Conservation (phyloP, 1,140 invertebrate genomes). For the Bombus pascuorum region DNA sequence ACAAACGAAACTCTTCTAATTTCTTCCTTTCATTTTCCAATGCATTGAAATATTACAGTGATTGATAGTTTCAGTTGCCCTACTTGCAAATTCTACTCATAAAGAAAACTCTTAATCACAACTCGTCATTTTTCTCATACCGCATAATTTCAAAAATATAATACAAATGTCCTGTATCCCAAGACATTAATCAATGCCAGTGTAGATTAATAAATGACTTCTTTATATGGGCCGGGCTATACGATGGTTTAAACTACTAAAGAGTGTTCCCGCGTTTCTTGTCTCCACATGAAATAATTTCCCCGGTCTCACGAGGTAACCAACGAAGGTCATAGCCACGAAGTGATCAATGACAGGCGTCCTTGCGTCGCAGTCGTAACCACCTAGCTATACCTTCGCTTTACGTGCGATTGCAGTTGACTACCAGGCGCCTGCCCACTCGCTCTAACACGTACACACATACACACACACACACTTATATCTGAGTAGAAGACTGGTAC, state of each 20-base stretch:
- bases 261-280: background rate
- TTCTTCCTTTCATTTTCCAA: too few relatives aligned
- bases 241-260: background rate
- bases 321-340: conserved; percentile 57
- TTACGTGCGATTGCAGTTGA: background rate
- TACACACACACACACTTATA: background rate
- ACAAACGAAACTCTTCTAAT: too few relatives aligned
- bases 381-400: background rate
- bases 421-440: too few relatives aligned
- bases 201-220: too few relatives aligned
- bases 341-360: conserved; percentile 70
- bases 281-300: conserved; percentile 3
- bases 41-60: too few relatives aligned
- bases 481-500: background rate
- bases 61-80: too few relatives aligned
- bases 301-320: conserved; percentile 14
- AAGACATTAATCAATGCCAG: too few relatives aligned
- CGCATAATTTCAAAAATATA: too few relatives aligned
- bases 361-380: conserved; percentile 60
- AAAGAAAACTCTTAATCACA: too few relatives aligned
- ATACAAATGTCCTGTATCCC: too few relatives aligned
- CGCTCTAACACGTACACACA: background rate
- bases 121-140: too few relatives aligned
- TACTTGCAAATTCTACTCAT: too few relatives aligned
- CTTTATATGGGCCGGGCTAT: background rate